Percentiles rank a stretch among this genome's conserved stretches.
phyloP scores from a whole-genome alignment of 1,140 invertebrate genomes.

The Hyphantria cunea region DNA sequence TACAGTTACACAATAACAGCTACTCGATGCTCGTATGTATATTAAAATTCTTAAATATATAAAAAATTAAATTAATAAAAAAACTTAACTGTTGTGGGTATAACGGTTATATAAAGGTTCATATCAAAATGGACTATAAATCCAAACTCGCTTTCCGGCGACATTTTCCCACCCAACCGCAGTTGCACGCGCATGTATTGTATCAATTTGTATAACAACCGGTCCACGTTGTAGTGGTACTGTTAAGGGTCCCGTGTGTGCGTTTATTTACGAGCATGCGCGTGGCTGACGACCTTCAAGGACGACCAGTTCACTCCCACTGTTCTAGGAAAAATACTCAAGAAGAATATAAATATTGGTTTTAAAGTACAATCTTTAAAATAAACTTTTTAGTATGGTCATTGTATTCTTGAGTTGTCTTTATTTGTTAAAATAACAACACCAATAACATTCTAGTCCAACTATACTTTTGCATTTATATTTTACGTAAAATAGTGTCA shows the following conservation, averaged over 20 bases:
- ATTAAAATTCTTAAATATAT: no score
- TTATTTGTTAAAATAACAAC: not conserved
- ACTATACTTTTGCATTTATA: no score
- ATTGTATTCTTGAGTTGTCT: not conserved
- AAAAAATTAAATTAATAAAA: no score
- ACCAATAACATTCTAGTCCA: no score
- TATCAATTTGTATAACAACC: not conserved
- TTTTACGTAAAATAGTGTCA: no score
- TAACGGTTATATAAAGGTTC: not conserved
- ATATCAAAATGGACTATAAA: not conserved
- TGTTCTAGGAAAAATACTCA: slow-evolving; percentile 21
- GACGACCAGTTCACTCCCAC: slow-evolving; percentile 8
- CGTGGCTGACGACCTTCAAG: slow-evolving; percentile 33
- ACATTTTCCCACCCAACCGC: not conserved
- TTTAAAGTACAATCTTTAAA: not conserved
- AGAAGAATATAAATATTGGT: slow-evolving; percentile 7
- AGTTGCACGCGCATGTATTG: not conserved
- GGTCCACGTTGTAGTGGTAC: not conserved
- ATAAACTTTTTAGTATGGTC: not conserved
- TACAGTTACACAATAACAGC: no score
- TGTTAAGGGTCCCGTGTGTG: slow-evolving; percentile 13
- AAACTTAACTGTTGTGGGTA: not conserved
- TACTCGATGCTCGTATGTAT: no score
- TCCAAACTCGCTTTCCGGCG: not conserved
- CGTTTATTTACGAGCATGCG: slow-evolving; percentile 30